Base-by-base conservation (phyloP, 2,888 invertebrate genomes). In the Heliconius ethilla region DNA sequence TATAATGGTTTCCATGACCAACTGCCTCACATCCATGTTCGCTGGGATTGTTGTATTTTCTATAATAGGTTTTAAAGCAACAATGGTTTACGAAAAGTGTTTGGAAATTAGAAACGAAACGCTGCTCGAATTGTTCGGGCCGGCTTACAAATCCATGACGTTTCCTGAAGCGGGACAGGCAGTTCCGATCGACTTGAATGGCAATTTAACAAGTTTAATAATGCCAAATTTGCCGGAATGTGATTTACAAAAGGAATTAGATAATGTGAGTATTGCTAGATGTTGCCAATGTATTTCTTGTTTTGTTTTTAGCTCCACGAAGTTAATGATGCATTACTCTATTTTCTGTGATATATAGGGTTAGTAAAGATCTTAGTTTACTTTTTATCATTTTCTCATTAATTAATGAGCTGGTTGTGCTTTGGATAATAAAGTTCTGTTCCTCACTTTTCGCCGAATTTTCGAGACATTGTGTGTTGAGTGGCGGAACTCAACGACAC, bases 1-100 rank as follows among this genome's bases (percentile, higher is more conserved):
- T 11, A 96, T 99, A 76, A 96, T 98, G 93, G 98, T 99, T 59
- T 98, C 98, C 33, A 92, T 98, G 85, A 98, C 98, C 18, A 99
- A 99, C 89, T 98, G 98, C 87, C 96, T 97, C 84, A 99, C 99
- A 1, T 99, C 99, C 2, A 97, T 99, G 97, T 99, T 99, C 88
- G 99, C 99, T 75, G 99, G 98, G 0, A 97, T 99, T 70, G 99
- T 99, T 4, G 98, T 99, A 29, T 99, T 99, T 89, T 98, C 99
- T 0, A 97, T 99, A 55, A 98, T 99, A 81, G 99, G 98, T 22
- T 98, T 98, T 87, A 98, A 98, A 90, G 97, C 97, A 0, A 97
- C 97, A 3, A 96, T 97, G 96, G 96, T 96, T n/a, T 97, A 97
- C 85, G 97, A 97, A 84, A 96, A 96, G 83, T 97, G 97, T 87